A percentile compares a stretch with the other conserved stretches of the same genome.
Conservation (phyloP, 1,140 invertebrate species). For the Drosophila bocki region DNA sequence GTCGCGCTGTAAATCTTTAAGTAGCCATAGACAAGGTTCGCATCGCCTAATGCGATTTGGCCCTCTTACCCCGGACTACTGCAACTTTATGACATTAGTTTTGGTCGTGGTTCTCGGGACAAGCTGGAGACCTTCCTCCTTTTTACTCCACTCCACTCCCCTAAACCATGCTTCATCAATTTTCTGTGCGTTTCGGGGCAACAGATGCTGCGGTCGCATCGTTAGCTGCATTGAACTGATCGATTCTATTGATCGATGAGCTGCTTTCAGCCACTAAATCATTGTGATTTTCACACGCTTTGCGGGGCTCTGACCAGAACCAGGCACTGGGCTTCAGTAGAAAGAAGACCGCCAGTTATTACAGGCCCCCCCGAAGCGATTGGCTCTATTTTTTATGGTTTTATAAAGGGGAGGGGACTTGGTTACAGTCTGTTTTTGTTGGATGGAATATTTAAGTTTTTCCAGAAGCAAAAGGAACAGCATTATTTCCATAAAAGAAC, state of each 20-base stretch:
- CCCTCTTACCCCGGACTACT: slow-evolving; percentile 34
- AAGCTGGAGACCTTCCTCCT: background rate
- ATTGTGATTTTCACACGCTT: slow-evolving; percentile 63
- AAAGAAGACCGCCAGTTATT: slow-evolving; percentile 11
- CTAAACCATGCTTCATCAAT: slow-evolving; percentile 49
- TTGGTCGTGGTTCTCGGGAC: slow-evolving; percentile 44
- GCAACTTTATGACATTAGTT: slow-evolving; percentile 63
- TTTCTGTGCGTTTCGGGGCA: slow-evolving; percentile 48
- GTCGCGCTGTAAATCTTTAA: slow-evolving; percentile 59
- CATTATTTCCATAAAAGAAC: background rate
- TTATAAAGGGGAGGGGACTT: slow-evolving; percentile 1
- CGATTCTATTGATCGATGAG: slow-evolving; percentile 57
- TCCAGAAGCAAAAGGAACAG: background rate
- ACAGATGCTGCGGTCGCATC: slow-evolving; percentile 42
- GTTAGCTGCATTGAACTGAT: slow-evolving; percentile 45
- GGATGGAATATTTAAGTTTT: slow-evolving; percentile 1
- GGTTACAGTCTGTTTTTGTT: background rate
- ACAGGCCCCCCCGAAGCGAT: slow-evolving; percentile 26
- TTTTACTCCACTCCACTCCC: too few species aligned
- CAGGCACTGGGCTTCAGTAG: slow-evolving; percentile 6
- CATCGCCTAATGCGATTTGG: slow-evolving; percentile 56
- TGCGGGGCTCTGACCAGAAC: slow-evolving; percentile 16
- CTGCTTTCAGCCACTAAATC: slow-evolving; percentile 54
- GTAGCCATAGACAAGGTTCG: slow-evolving; percentile 57
- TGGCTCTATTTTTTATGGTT: slow-evolving; percentile 23